Evolutionary conservation across 2,113 vertebrate genomes (phyloP).

Genomic region (Telmatochromis bifrenatus): DNA sequence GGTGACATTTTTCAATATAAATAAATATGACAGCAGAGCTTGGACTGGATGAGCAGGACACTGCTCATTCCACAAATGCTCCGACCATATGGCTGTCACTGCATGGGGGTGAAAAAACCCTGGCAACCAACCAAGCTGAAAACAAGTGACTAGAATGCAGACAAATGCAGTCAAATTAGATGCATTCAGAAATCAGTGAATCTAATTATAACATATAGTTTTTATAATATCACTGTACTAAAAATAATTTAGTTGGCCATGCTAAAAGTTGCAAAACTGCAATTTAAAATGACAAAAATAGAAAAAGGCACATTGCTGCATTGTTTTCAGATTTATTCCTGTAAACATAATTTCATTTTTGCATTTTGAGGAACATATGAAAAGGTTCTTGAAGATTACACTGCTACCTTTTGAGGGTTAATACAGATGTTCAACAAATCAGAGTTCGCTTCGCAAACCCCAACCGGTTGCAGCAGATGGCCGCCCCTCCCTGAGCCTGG

Average conservation of each 20-base stretch:
- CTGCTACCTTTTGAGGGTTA: not conserved
- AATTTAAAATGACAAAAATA: not conserved
- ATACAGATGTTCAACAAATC: not conserved
- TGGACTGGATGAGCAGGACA: not conserved
- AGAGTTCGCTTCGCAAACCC: not conserved
- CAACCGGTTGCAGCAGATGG: no score
- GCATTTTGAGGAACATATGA: not conserved
- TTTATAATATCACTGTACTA: not conserved
- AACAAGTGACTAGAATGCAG: not conserved
- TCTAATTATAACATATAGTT: not conserved
- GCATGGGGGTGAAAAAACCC: not conserved
- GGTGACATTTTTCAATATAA: not conserved
- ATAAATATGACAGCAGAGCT: not conserved
- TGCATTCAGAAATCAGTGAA: not conserved
- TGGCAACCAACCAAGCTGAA: not conserved
- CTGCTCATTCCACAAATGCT: not conserved
- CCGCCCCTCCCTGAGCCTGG: no score
- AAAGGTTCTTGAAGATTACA: not conserved
- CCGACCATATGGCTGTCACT: constrained; percentile 19
- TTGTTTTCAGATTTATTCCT: not conserved
- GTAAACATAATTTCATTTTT: not conserved
- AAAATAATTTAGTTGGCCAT: not conserved
- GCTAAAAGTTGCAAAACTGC: not conserved
- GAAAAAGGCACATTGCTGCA: not conserved
- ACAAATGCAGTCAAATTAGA: not conserved